Percentiles rank a stretch among this genome's conserved stretches.
phyloP scores from a whole-genome alignment of 2,888 invertebrate genomes.

The Palloptera scutellata region DNA sequence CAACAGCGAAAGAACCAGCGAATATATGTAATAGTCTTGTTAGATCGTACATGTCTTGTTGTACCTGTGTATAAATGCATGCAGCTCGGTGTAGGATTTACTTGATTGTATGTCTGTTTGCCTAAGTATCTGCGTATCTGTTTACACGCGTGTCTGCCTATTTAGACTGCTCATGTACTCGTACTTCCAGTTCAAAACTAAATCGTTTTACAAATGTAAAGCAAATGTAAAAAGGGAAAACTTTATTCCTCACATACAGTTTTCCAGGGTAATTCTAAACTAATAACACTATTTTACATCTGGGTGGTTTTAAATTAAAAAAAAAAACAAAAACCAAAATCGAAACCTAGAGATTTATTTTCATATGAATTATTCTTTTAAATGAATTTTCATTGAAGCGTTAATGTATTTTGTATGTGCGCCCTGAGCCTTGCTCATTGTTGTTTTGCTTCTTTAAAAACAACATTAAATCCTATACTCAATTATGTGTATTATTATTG shows the following conservation, averaged over 20 bases:
- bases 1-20: background rate
- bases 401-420: constrained; percentile 48
- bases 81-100: no score
- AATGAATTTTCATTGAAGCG: constrained; percentile 54
- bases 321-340: background rate
- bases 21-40: background rate
- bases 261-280: constrained; percentile 14
- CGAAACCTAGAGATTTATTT: background rate
- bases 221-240: constrained; percentile 13
- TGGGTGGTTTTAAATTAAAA: constrained; percentile 14
- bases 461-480: background rate
- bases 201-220: constrained; percentile 11
- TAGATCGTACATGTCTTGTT: background rate
- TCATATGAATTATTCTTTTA: constrained; percentile 34
- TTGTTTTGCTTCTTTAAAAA: background rate
- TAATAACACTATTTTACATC: constrained; percentile 19
- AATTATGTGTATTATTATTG: background rate
- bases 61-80: background rate
- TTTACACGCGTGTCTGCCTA: background rate
- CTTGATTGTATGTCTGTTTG: constrained; percentile 8
- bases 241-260: background rate
- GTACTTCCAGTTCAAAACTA: constrained; percentile 5
- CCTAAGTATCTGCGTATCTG: constrained; percentile 13
- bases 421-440: background rate
- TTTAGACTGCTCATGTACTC: background rate